A percentile compares a stretch with the other conserved stretches of the same genome.
phyloP scores from a whole-genome alignment of 2,888 invertebrate genomes.

The Subacronicta megacephala region DNA sequence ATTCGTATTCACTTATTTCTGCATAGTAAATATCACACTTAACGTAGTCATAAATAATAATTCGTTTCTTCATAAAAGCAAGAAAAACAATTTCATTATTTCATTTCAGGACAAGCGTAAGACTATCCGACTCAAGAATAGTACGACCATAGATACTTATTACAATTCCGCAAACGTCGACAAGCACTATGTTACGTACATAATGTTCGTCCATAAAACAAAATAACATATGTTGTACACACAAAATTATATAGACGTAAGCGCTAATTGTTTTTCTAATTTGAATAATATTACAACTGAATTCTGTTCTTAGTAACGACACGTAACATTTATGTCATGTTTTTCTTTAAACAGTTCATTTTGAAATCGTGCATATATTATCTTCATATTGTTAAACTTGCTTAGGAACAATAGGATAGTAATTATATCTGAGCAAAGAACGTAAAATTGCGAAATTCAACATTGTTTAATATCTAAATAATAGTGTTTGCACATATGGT shows the following conservation, averaged over 20 bases:
- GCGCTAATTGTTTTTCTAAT: constrained; percentile 22
- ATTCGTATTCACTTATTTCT: no score
- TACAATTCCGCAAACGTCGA: background rate
- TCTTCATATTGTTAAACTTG: background rate
- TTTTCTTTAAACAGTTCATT: constrained; percentile 2
- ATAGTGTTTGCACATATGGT: constrained; percentile 9
- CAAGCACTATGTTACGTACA: constrained; percentile 12
- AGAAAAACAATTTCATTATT: background rate
- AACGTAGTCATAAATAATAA: no score
- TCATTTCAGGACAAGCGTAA: background rate
- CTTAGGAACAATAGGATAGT: no score
- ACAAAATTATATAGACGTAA: constrained; percentile 11
- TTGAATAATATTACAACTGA: constrained; percentile 37
- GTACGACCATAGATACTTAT: background rate
- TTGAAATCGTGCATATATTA: background rate
- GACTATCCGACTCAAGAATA: no score
- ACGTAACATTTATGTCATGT: constrained; percentile 5
- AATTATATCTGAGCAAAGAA: background rate
- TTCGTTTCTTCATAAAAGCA: no score
- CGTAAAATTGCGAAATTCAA: background rate
- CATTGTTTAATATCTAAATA: background rate
- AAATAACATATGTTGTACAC: background rate
- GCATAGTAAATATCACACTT: no score
- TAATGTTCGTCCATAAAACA: constrained; percentile 16
- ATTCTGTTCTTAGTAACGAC: constrained; percentile 15